These are phyloP conservation scores for Haliclystus octoradiatus DNA, from an alignment of 30 jellyfish, hydroid and myxozoan genomes.

Conservation along the genomic window DNA sequence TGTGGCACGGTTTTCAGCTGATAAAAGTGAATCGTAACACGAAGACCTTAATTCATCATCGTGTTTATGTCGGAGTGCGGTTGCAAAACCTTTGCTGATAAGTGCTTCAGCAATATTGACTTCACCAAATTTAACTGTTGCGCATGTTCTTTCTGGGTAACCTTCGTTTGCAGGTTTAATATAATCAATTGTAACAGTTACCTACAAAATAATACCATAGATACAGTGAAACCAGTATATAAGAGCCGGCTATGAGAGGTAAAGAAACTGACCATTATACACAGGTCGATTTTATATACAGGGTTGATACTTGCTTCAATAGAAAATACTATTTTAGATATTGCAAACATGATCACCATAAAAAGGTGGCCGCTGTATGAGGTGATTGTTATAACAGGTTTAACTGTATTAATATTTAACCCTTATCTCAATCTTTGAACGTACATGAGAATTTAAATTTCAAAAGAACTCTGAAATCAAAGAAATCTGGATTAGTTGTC, in stretches of 20 bases:
- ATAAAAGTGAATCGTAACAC: conserved; percentile 62
- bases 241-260: too few relatives aligned
- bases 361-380: too few relatives aligned
- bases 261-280: too few relatives aligned
- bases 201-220: conserved; percentile 21
- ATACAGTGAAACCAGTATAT: too few relatives aligned
- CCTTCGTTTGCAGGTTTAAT: conserved; percentile 89
- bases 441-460: too few relatives aligned
- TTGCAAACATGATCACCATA: neutral
- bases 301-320: neutral
- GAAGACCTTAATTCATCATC: conserved; percentile 92
- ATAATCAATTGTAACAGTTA: conserved; percentile 64
- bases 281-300: neutral
- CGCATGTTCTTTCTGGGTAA: conserved; percentile 81
- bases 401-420: too few relatives aligned
- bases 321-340: too few relatives aligned
- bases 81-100: conserved; percentile 89
- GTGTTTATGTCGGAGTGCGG: conserved; percentile 75
- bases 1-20: conserved; percentile 82
- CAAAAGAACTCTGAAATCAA: too few relatives aligned
- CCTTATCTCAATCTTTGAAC: too few relatives aligned
- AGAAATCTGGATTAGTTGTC: too few relatives aligned
- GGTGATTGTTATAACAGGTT: too few relatives aligned
- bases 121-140: conserved; percentile 71
- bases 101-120: conserved; percentile 84